Percentiles rank a stretch among this genome's conserved stretches.
Evolutionary conservation across 2,113 vertebrate genomes (phyloP).

Genomic region (Seriola dumerili): DNA sequence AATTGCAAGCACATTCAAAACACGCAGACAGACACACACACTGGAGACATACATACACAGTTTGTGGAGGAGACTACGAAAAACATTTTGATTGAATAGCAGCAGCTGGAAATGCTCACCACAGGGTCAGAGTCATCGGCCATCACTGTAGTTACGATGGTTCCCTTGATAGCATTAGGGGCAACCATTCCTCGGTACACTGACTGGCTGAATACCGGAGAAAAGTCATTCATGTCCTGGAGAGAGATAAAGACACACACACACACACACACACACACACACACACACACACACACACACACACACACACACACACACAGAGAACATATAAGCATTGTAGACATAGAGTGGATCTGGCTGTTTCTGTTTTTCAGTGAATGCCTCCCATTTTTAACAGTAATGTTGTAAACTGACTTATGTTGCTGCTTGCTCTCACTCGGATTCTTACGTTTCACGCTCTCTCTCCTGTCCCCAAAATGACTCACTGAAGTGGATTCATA

Average conservation of each 20-base stretch:
- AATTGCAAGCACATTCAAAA: constrained; percentile 11
- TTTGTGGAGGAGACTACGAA: constrained; percentile 15
- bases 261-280: constrained; percentile 63
- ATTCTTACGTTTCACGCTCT: background rate
- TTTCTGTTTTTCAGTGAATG: background rate
- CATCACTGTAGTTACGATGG: constrained; percentile 88
- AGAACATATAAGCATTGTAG: background rate
- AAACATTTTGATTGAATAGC: constrained; percentile 55
- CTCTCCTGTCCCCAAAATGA: background rate
- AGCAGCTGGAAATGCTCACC: constrained; percentile 85
- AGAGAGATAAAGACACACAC: constrained; percentile 64
- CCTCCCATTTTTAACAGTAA: background rate
- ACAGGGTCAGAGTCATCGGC: constrained; percentile 93
- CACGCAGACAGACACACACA: constrained; percentile 2
- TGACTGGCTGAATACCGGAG: constrained; percentile 91
- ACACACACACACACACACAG: constrained; percentile 70
- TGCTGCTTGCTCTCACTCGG: background rate
- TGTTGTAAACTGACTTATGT: background rate
- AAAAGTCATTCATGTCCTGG: constrained; percentile 99
- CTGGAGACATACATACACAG: constrained; percentile 1
- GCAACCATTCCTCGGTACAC: constrained; percentile 95
- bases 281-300: constrained; percentile 46
- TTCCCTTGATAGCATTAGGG: constrained; percentile 95
- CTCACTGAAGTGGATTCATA: background rate
- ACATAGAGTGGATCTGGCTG: background rate